phyloP scores from a whole-genome alignment of 2,113 vertebrate genomes.

The Toxotes jaculatrix region DNA sequence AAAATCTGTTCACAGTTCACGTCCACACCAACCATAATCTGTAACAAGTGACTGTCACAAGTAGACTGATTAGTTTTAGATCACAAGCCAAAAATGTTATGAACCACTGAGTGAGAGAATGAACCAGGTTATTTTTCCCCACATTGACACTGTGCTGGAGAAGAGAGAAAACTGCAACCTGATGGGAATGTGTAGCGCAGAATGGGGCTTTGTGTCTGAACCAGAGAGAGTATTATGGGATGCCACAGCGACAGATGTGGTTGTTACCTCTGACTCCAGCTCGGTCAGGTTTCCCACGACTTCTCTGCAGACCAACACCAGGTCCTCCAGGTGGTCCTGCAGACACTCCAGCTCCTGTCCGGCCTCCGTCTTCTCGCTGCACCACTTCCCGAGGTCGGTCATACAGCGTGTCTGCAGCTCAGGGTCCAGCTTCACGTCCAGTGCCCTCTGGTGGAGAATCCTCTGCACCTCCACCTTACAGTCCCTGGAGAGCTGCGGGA shows the following conservation, averaged over 20 bases:
- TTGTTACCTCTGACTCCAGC: constrained; percentile 92
- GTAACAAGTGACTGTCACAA: no score
- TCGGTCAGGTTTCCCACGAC: constrained; percentile 95
- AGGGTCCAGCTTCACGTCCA: constrained; percentile 95
- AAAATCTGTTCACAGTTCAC: no score
- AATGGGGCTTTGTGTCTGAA: no score
- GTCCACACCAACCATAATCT: no score
- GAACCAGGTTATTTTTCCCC: no score
- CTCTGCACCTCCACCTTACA: constrained; percentile 95
- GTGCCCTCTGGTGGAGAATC: constrained; percentile 94
- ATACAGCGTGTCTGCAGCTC: constrained; percentile 93
- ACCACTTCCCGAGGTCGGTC: constrained; percentile 96
- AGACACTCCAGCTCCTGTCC: constrained; percentile 97
- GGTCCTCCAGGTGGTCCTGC: constrained; percentile 95
- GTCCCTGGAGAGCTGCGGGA: constrained; percentile 90
- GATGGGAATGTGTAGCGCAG: no score
- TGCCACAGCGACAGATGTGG: neutral
- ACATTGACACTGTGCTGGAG: no score
- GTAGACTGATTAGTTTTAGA: no score
- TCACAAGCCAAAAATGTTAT: no score
- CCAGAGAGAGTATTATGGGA: no score
- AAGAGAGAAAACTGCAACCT: no score
- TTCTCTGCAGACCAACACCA: constrained; percentile 90
- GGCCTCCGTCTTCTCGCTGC: constrained; percentile 93
- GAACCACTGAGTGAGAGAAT: no score